phyloP scores from a whole-genome alignment of 2,888 invertebrate genomes.

The Leptopilina myrica region DNA sequence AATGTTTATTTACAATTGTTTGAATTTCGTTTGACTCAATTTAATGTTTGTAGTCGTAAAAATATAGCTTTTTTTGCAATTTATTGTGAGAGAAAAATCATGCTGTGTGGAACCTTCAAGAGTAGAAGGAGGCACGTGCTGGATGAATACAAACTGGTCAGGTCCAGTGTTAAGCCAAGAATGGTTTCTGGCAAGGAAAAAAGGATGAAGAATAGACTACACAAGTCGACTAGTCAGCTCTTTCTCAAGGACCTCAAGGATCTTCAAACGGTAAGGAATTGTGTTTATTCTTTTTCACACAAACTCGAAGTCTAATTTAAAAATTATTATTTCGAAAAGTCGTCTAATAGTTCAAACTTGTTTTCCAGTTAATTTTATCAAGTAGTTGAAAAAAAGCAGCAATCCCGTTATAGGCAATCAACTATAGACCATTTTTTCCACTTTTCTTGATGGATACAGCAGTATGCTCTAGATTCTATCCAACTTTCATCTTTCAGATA shows the following conservation, averaged over 20 bases:
- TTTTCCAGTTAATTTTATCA: not conserved
- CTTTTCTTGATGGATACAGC: not conserved
- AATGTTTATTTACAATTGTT: too few relatives aligned
- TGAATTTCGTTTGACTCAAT: too few relatives aligned
- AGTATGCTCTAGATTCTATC: not conserved
- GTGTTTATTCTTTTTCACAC: not conserved
- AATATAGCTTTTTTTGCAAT: not conserved
- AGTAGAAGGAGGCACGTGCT: constrained; percentile 64
- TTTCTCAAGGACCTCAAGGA: constrained; percentile 60
- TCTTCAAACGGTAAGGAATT: constrained; percentile 66
- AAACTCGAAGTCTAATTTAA: too few relatives aligned
- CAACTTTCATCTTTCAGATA: constrained; percentile 8
- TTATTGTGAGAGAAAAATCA: constrained; percentile 48
- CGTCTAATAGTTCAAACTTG: not conserved
- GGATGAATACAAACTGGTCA: constrained; percentile 70
- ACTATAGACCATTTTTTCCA: not conserved
- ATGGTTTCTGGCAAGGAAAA: constrained; percentile 63
- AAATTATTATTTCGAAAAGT: not conserved
- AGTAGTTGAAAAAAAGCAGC: not conserved
- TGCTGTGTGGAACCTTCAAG: constrained; percentile 72
- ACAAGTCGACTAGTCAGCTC: constrained; percentile 55
- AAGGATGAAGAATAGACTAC: constrained; percentile 58
- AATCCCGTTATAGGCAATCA: constrained; percentile 5
- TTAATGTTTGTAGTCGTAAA: too few relatives aligned
- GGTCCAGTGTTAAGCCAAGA: constrained; percentile 64